Conservation (phyloP, 1,140 invertebrate species). For the Drosophila novamexicana region DNA sequence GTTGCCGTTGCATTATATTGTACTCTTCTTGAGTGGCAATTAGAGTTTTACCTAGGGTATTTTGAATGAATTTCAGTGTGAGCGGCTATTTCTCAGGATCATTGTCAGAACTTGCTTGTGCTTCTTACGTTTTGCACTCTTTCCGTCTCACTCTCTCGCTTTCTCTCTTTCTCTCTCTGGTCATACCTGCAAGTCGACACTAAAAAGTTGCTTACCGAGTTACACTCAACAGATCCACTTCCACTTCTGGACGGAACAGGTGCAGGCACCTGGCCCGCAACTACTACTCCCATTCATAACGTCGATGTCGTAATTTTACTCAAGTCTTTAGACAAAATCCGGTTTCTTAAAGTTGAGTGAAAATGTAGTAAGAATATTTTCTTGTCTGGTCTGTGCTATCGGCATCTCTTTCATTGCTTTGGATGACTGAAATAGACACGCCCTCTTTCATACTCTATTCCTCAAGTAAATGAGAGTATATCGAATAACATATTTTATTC, state of each 20-base stretch:
- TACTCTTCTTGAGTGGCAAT: conserved; percentile 36
- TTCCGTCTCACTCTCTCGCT: not conserved
- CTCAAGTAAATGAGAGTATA: not conserved
- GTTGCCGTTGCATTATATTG: conserved; percentile 7
- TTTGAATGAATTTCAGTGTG: conserved; percentile 44
- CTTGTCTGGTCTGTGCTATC: conserved; percentile 25
- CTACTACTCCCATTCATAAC: conserved; percentile 52
- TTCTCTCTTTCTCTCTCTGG: not conserved
- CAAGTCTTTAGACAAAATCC: conserved; percentile 45
- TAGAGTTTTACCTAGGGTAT: conserved; percentile 15
- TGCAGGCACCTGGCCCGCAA: conserved; percentile 46
- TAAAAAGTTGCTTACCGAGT: conserved; percentile 21
- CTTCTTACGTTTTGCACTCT: conserved; percentile 4
- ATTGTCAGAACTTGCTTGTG: conserved; percentile 36
- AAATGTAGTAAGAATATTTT: conserved; percentile 36
- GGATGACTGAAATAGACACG: conserved; percentile 21
- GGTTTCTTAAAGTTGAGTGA: conserved; percentile 42
- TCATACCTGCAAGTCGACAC: conserved; percentile 1
- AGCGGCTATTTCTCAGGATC: conserved; percentile 36
- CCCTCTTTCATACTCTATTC: conserved; percentile 25
- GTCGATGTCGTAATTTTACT: conserved; percentile 20
- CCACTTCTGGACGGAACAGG: conserved; percentile 44
- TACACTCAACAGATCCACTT: conserved; percentile 37
- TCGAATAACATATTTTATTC: not conserved
- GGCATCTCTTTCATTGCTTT: conserved; percentile 29